phyloP scores from a whole-genome alignment of 1,140 invertebrate genomes.

The Copidosoma floridanum region DNA sequence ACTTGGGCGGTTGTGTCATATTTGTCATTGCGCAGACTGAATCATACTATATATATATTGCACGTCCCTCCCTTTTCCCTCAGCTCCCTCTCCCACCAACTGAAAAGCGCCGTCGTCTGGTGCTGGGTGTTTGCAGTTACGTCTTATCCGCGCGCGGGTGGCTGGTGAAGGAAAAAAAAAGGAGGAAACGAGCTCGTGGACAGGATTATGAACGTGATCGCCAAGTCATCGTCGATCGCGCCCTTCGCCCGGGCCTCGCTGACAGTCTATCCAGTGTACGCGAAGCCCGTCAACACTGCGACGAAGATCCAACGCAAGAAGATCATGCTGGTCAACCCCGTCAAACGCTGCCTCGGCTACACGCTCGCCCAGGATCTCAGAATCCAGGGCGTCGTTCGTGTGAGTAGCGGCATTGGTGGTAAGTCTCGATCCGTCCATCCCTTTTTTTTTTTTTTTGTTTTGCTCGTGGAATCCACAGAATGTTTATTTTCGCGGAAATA shows the following conservation, averaged over 20 bases:
- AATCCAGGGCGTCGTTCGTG: constrained; percentile 56
- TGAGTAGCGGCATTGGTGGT: constrained; percentile 60
- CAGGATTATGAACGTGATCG: constrained; percentile 65
- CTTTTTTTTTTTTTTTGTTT: too few species aligned
- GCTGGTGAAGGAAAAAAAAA: too few species aligned
- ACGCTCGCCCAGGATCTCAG: constrained; percentile 56
- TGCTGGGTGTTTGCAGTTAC: too few species aligned
- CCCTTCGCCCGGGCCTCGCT: constrained; percentile 62
- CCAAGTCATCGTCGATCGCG: constrained; percentile 62
- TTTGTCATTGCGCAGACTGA: too few species aligned
- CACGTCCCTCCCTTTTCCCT: too few species aligned
- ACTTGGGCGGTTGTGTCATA: too few species aligned
- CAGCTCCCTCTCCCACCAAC: too few species aligned
- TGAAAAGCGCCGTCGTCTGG: too few species aligned
- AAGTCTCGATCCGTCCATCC: constrained; percentile 22
- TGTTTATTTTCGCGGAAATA: neutral
- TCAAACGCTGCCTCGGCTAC: constrained; percentile 32
- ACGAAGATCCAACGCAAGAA: constrained; percentile 50
- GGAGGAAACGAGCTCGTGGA: constrained; percentile 25
- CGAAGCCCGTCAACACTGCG: constrained; percentile 54
- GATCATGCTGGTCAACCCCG: constrained; percentile 35
- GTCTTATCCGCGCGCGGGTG: too few species aligned
- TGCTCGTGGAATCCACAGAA: neutral
- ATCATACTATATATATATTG: too few species aligned
- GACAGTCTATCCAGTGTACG: constrained; percentile 60